phyloP scores from a whole-genome alignment of 2,888 invertebrate species.

The Lasioglossum figueresi region DNA sequence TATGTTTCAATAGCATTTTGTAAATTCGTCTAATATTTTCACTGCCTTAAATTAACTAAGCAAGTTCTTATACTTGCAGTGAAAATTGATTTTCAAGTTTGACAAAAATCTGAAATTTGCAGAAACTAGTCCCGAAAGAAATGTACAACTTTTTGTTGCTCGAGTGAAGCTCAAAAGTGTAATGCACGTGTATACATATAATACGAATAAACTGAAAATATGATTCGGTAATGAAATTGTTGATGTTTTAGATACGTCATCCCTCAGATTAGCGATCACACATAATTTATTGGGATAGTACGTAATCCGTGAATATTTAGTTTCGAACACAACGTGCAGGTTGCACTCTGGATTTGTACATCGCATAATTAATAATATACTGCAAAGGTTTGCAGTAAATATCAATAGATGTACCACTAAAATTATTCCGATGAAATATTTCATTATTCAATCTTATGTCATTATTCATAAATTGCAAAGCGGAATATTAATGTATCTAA shows the following conservation, averaged over 20 bases:
- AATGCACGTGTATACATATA: not conserved
- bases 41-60: too few relatives aligned
- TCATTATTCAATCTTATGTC: not conserved
- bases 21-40: too few relatives aligned
- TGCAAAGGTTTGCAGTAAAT: not conserved
- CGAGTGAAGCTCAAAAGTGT: too few relatives aligned
- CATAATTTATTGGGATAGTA: not conserved
- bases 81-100: not conserved
- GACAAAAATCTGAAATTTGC: not conserved
- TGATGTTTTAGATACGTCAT: not conserved
- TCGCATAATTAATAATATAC: not conserved
- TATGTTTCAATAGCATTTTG: too few relatives aligned
- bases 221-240: not conserved
- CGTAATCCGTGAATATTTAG: not conserved
- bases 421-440: constrained; percentile 1
- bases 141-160: not conserved
- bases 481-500: not conserved
- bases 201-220: not conserved
- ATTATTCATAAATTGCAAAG: not conserved
- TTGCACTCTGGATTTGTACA: not conserved
- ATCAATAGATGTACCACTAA: not conserved
- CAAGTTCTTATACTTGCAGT: too few relatives aligned
- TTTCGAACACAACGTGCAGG: not conserved
- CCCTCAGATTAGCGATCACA: not conserved
- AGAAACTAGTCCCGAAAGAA: not conserved